Base-by-base conservation (phyloP, 92 coral and sea anemone genomes). In the Diadumene lineata region DNA sequence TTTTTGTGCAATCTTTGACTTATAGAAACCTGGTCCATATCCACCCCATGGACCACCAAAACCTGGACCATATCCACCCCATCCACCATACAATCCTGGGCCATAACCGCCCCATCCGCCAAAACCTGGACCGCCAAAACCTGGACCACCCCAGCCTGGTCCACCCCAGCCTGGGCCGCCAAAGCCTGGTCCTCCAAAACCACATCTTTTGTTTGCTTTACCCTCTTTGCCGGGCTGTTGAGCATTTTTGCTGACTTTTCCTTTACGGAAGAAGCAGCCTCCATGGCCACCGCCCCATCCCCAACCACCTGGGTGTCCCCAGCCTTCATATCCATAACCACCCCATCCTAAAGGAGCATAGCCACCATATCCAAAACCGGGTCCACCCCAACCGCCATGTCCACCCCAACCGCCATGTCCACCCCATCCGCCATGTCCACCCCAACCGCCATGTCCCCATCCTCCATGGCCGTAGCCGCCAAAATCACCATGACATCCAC, bases 371-470 rank as follows among this genome's bases (percentile, higher is more conserved):
- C 87, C 81, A 46, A 43, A 65, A 27, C 88, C 83, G 1, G 29
- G 31, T 53, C 60, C 60, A 10, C 64, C 64, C 64, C 64, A 58
- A 22, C 34, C 26, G 16, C 92, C 96, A 69, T 60, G 69, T 13
- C 98, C 96, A 0, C 89, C 93, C 38, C 68, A 79, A 22, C 88
- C 85, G 63, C 92, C 91, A 2, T 6, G 70, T 21, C 48, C 88
- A 1, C 96, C 91, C 80, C 82, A 81, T 19, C 82, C 82, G 23
- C 82, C 82, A 15, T 90, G 89, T 0, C 97, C 97, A 60, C 94
- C 93, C 11, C 28, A 82, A 19, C 89, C 89, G 56, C 68, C 81
- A 76, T 80, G 70, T 65, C 71, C 84, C 13, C 23, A 48, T 48
- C 67, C 55, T 21, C 91, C 91, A 63, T 64, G 82, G 34, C 91